These are phyloP conservation scores for Epinephelus malabaricus DNA, from an alignment of 2,797 vertebrate genomes.

Conservation along the genomic window DNA sequence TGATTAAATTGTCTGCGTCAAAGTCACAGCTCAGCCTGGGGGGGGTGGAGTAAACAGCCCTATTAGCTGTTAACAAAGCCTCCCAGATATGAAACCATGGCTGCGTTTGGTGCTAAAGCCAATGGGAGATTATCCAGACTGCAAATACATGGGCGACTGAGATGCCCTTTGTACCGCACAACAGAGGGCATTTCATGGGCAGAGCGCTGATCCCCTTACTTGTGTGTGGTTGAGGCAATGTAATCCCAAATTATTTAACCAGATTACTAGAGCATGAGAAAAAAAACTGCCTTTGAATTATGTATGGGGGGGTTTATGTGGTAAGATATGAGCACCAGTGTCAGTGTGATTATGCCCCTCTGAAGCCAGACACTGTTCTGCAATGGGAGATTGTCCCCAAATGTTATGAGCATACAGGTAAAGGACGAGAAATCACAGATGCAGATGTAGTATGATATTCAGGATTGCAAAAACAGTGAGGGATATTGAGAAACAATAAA, in stretches of 20 bases:
- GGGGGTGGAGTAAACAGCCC: conserved; percentile 66
- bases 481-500: not conserved
- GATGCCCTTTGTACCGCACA: conserved; percentile 81
- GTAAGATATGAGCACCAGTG: conserved; percentile 58
- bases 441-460: not conserved
- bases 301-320: conserved; percentile 64
- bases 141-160: conserved; percentile 74
- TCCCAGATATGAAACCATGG: conserved; percentile 73
- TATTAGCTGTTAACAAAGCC: conserved; percentile 77
- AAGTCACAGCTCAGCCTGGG: conserved; percentile 56
- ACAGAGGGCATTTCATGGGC: conserved; percentile 82
- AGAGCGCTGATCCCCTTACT: conserved; percentile 79
- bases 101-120: conserved; percentile 66
- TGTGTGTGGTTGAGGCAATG: conserved; percentile 75
- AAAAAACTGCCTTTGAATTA: conserved; percentile 71
- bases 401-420: conserved; percentile 32
- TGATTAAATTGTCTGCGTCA: conserved; percentile 71
- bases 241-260: conserved; percentile 86
- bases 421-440: not conserved
- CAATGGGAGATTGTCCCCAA: conserved; percentile 10
- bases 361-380: conserved; percentile 17
- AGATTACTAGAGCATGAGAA: conserved; percentile 80
- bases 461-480: not conserved
- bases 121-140: conserved; percentile 78
- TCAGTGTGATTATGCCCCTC: conserved; percentile 6